Evolutionary conservation across 35 echinoderm and acorn worm species (phyloP), one percentile per base, ranked within the genome.

Genomic region (Lytechinus pictus): DNA sequence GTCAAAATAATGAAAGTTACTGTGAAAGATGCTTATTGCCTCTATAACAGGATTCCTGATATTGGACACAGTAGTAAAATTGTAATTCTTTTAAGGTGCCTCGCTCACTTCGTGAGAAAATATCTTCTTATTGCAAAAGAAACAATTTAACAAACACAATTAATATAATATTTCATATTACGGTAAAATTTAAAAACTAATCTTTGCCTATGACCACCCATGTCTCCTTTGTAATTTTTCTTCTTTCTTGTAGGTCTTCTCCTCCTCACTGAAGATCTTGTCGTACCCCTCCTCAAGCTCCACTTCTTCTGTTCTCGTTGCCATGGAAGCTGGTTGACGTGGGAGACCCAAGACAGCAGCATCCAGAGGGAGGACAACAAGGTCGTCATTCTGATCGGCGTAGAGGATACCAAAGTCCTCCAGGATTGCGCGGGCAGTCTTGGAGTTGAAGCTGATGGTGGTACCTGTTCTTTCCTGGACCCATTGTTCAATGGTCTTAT

Each of bases 281-380:
- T 99, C 97, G 61, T 97, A 99, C 33, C 95, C 96, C 87, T 99
- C 98, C 27, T 99, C 97, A 28, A 99, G 90, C 52, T 99, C 98
- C 19, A 88, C 58, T 28, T 99, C 98, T 14, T 99, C 97, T 52
- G 95, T 93, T 86, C 96, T 94, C n/a, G 93, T 95, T 52, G 95
- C 96, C 58, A 99, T 96, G 89, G 98, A 99, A 27, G 95, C 33
- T 5, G 95, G 93, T 88, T 93, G 89, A 19, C 94, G 95, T 27
- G 98, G 98, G 11, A 99, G 96, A 90, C 96, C 94, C 6, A 95
- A 86, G 28, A 99, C 89, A 51, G 97, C 98, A 0, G 96, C 94
- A 27, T 97, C 96, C 6, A 99, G 14, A 14, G 96, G 97, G 19
- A 97, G 71, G 12, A 99, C 96, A 4, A 28, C 92, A 28, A 98